phyloP scores from a whole-genome alignment of 2,113 vertebrate species.

The Sturnus vulgaris region DNA sequence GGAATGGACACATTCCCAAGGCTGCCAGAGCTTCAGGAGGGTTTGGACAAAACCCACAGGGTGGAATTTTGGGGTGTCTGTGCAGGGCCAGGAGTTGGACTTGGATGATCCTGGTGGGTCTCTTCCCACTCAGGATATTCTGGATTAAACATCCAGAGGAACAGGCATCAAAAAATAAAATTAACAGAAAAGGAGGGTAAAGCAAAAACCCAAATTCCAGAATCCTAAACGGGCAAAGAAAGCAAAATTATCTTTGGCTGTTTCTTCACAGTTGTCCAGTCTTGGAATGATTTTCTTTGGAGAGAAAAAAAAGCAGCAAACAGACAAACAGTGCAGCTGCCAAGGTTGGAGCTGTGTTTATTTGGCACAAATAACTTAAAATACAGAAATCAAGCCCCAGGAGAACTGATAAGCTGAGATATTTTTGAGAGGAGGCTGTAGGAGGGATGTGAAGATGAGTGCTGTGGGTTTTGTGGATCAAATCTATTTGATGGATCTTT shows the following conservation, averaged over 20 bases:
- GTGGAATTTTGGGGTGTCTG: not conserved
- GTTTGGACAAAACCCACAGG: rapidly evolving
- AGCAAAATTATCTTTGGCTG: not conserved
- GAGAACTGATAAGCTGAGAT: not conserved
- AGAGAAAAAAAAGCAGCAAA: not conserved
- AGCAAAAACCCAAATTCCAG: not conserved
- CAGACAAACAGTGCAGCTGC: not conserved
- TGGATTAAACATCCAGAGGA: not conserved
- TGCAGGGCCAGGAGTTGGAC: not conserved
- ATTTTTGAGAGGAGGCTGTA: not conserved
- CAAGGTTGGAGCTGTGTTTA: not conserved
- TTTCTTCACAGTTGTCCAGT: not conserved
- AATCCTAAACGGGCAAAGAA: not conserved
- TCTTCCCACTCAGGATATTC: not conserved
- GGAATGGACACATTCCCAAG: not conserved
- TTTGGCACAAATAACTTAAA: not conserved
- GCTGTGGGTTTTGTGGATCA: not conserved
- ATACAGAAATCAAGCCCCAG: not conserved
- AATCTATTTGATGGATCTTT: not conserved
- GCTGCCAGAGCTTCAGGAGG: not conserved
- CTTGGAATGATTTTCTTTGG: not conserved
- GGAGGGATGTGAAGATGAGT: not conserved
- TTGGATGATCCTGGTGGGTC: not conserved
- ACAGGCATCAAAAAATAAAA: not conserved
- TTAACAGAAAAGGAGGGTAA: not conserved